Evolutionary conservation across 2,797 vertebrate genomes (phyloP), one percentile per base, ranked within the genome.

Genomic region (Gobionotothen gibberifrons): DNA sequence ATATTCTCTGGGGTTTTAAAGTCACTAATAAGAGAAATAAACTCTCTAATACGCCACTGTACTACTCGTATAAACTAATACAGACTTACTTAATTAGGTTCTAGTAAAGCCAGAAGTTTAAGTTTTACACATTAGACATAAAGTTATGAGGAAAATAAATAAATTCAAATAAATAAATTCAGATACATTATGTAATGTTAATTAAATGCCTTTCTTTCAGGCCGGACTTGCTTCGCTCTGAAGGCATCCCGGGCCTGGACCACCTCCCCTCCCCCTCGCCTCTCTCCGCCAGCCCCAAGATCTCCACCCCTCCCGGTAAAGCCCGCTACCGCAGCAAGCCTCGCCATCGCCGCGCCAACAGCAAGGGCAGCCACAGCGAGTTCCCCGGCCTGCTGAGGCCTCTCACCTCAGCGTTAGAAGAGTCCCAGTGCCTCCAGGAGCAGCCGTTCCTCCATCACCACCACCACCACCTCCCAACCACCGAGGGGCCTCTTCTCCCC

Each of bases 301-400:
- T 96, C 85, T 97, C 97, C 78, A 96, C 96, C 0, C 93, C 93
- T n/a, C 95, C 95, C 0, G 94, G 96, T 59, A 99, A 98, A 89
- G 93, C 95, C 81, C 95, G 98, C 4, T 98, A 99, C 82, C 95
- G 98, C 54, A 96, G 97, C 92, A 99, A 99, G 89, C 96, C 97
- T 0, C 97, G 98, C 2, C 98, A 99, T 87, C 96, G 98, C 36
- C 94, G 98, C 12, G 97, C 95, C 47, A 98, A 96, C 86, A 99
- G 98, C 86, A 97, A 98, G 87, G 98, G 98, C 85, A 99, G 97
- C 94, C 97, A 97, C 88, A 94, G 77, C 0, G 98, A 99, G 83
- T 97, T 99, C 74, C 88, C 94, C 0, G 95, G 92, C 15, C 89
- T 96, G 74, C 89, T 98, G 89, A 98, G 94, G 92, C 93, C 88